Evolutionary conservation across 1,140 invertebrate species (phyloP), one percentile per base, ranked within the genome.

Genomic region (Drosophila repleta): DNA sequence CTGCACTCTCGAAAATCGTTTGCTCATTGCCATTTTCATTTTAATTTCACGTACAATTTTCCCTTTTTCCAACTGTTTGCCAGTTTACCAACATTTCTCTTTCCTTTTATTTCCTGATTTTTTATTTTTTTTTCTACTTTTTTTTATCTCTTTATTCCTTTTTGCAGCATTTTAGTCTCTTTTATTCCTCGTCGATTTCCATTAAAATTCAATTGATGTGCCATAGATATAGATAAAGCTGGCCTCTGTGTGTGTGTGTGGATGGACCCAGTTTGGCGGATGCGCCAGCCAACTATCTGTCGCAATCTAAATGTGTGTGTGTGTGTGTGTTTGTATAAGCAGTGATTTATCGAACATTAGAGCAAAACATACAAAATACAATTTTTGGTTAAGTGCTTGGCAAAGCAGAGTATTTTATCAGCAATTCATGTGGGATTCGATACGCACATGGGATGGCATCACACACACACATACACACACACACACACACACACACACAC

Each of bases 161-260:
- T 84, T 87, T 83, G 67, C 71, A 87, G 65, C 83, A 57, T 82
- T 88, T 88, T 88, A 83, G 76, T 88, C 83, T 83, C 84, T 88
- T 88, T 88, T 88, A 88, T 88, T 89, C 83, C 79, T 88, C 79
- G 83, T 88, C 83, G 83, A 88, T 88, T 88, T 88, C 83, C 79
- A 88, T 88, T 88, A 88, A 88, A 88, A 88, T 88, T 88, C 83
- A 88, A 88, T 88, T 88, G 83, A 88, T 83, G 72, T 79, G 68
- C 68, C 70, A 70, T 58, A 63, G 78, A 79, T 79, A 67, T 45
- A 55, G 48, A 48, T 29, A 51, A 17, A 66, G 51, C 39, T 58
- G 32, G 35, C 35, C 62, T 29, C n/a, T n/a, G n/a, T n/a, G n/a
- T n/a, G n/a, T n/a, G n/a, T n/a, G n/a, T n/a, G 32, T 8, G 18